Base-by-base conservation (phyloP, 2,888 invertebrate genomes). In the Campopleginae sp. region DNA sequence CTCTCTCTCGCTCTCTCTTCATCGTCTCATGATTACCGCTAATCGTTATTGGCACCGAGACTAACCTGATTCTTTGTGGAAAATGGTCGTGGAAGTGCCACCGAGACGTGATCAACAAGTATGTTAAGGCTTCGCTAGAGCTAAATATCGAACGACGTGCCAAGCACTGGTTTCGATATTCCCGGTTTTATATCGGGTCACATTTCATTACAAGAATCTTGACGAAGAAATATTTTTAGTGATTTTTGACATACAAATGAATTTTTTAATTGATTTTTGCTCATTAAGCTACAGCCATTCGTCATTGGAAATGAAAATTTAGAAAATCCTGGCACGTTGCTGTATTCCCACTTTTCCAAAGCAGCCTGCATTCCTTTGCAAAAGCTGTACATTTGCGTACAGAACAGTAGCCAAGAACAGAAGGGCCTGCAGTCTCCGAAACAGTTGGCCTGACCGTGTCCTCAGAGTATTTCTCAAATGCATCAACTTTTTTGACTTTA, bases 1-100 rank as follows among this genome's bases (percentile, higher is more conserved):
- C 14, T 58, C 27, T 27, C n/a, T 71, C 31, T 68, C 31, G 44
- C 42, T 23, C 38, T 38, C 0, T 38, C 38, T 38, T 74, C 84
- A 48, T 82, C 63, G 66, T 80, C 74, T 48, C 65, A 66, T 76
- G 82, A 85, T 85, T 82, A 80, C 66, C 79, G 80, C 76, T 86
- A 83, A 86, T 86, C 82, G 80, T 83, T 83, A 86, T 86, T 86
- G 86, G 86, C 86, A 86, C 76, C 66, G 86, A 76, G 66, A 68
- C 76, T 66, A 80, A 84, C 80, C 27, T 54, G 65, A 80, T 80
- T 76, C 76, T 68, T 14, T 63, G 51, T 48, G 58, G 76, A 54
- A 80, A 27, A 80, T 54, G 63, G 70, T 70, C 31, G 63, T 27
- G 12, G 61, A 68, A 72, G 65, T 66, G 38, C 23, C 61, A 74